Percentiles rank a stretch among this genome's conserved stretches.
phyloP scores from a whole-genome alignment of 2,888 invertebrate species.

The Abscondita cerata region DNA sequence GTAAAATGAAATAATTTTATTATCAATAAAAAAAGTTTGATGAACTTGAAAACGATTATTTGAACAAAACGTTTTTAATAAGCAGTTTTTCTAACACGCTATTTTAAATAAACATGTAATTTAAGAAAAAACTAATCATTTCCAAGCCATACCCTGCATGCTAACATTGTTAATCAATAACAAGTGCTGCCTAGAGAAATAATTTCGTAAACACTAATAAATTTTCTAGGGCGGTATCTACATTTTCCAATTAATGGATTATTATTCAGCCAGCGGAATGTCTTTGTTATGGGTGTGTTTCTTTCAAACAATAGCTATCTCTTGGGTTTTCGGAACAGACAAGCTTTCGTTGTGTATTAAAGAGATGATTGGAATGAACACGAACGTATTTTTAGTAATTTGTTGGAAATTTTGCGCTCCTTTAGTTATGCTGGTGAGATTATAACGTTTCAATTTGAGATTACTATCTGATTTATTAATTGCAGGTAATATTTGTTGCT shows the following conservation, averaged over 20 bases:
- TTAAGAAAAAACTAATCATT: too few relatives aligned
- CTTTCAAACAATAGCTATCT: constrained; percentile 67
- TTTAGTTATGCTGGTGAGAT: constrained; percentile 64
- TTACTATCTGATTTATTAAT: constrained; percentile 34
- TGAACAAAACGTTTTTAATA: too few relatives aligned
- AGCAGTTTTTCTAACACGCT: too few relatives aligned
- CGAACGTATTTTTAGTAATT: constrained; percentile 63
- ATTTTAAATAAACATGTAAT: too few relatives aligned
- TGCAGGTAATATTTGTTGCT: constrained; percentile 68
- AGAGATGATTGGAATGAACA: constrained; percentile 68
- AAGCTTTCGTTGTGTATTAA: constrained; percentile 67
- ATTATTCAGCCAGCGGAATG: constrained; percentile 67
- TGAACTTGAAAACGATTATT: too few relatives aligned
- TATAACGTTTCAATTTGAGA: background rate
- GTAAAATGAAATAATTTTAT: too few relatives aligned
- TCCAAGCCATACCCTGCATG: too few relatives aligned
- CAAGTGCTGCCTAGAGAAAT: too few relatives aligned
- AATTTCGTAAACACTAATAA: background rate
- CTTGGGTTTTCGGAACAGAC: constrained; percentile 67
- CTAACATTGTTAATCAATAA: too few relatives aligned
- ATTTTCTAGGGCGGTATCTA: constrained; percentile 82
- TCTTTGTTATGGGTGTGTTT: constrained; percentile 68
- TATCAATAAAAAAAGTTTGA: too few relatives aligned
- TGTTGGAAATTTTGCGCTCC: constrained; percentile 69
- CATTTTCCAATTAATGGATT: constrained; percentile 89